Evolutionary conservation across 2,888 invertebrate genomes (phyloP).

Genomic region (Campoletis raptor): DNA sequence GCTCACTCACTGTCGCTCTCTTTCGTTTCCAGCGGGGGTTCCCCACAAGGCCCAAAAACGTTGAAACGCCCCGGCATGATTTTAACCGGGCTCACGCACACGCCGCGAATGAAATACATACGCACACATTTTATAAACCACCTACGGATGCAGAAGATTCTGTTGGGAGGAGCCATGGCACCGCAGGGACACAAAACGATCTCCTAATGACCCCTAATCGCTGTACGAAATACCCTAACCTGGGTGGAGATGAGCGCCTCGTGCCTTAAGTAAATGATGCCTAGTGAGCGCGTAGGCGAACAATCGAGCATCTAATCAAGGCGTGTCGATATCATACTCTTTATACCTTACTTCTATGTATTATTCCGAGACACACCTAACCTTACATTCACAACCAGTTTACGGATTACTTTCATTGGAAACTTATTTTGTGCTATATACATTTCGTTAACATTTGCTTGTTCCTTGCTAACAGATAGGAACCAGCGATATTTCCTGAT

Average conservation of each 20-base stretch:
- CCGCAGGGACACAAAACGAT: conserved; percentile 81
- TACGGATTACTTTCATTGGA: conserved; percentile 24
- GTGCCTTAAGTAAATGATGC: conserved; percentile 81
- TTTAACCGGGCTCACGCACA: conserved; percentile 74
- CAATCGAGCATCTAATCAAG: conserved; percentile 67
- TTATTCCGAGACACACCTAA: conserved; percentile 49
- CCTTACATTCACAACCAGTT: conserved; percentile 33
- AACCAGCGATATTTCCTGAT: too few species aligned
- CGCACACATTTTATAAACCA: conserved; percentile 50
- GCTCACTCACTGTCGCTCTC: conserved; percentile 4
- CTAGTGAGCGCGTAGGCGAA: conserved; percentile 65
- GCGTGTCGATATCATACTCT: conserved; percentile 64
- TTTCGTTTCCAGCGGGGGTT: conserved; percentile 60
- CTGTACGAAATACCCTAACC: conserved; percentile 79
- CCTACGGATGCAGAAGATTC: conserved; percentile 45
- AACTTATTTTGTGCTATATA: background rate
- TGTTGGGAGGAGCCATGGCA: conserved; percentile 61
- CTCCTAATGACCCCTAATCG: conserved; percentile 84
- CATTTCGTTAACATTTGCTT: background rate
- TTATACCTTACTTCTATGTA: conserved; percentile 21
- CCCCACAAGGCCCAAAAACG: conserved; percentile 80
- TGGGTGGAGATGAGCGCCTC: conserved; percentile 53
- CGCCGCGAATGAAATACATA: conserved; percentile 67
- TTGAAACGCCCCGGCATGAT: conserved; percentile 75
- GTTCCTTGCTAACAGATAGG: background rate